These are phyloP conservation scores for Eulemur rufifrons DNA, from an alignment of 2,113 vertebrate genomes.

Conservation along the genomic window DNA sequence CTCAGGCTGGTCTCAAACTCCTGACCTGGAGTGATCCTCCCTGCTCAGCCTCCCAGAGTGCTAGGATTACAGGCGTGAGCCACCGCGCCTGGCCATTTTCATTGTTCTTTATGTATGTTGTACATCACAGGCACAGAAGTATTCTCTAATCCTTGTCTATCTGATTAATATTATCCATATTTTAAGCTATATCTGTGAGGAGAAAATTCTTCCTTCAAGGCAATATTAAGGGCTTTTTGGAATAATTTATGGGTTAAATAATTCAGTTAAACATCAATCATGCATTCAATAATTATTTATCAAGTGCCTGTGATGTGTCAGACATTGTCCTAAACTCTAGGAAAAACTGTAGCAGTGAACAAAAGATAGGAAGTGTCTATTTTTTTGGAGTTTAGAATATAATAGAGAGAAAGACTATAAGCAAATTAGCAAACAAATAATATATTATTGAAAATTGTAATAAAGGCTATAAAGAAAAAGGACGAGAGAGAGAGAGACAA, in stretches of 20 bases:
- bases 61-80: no score
- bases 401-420: not conserved
- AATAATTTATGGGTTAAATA: not conserved
- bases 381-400: not conserved
- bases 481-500: not conserved
- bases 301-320: not conserved
- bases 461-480: not conserved
- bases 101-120: not conserved
- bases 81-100: not conserved
- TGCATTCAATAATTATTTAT: not conserved
- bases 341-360: not conserved
- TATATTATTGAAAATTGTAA: not conserved
- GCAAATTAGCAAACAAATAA: not conserved
- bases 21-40: no score
- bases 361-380: not conserved
- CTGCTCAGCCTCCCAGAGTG: no score
- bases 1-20: no score
- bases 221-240: not conserved
- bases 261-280: not conserved
- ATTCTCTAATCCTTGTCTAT: not conserved
- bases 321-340: no score
- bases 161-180: not conserved
- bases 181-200: not conserved
- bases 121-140: not conserved
- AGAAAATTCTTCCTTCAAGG: not conserved